Base-by-base conservation (phyloP, 2,888 invertebrate genomes). In the Papilio protenor region DNA sequence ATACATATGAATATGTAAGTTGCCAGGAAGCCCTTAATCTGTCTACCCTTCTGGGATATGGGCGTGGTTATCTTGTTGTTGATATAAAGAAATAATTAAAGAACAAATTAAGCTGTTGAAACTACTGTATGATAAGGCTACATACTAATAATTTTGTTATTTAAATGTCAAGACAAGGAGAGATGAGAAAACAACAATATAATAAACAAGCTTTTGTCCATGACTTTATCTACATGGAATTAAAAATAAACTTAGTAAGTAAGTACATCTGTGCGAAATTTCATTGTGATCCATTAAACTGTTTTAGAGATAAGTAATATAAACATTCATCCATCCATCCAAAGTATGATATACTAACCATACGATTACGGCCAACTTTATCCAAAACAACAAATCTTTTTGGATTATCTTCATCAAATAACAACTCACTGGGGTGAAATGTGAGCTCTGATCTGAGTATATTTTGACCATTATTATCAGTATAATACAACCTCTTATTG, bases 341-440 rank as follows among this genome's bases (percentile, higher is more conserved):
- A 8, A 40, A 40, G 1, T 8, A 40, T 40, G 6, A 40, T 52
- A 76, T 79, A 83, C 85, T 82, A 72, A 85, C 85, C 79, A 95
- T 95, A 87, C 96, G 95, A 80, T 95, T 92, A 6, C 95, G 88
- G 85, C 96, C 96, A 47, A 96, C 94, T 92, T 97, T 97, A 86
- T 98, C 98, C 89, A 97, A 93, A 71, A 96, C 96, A 69, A 98
- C 94, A 85, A 97, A 96, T 81, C 96, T 95, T 71, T 95, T 95
- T 0, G 96, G 96, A 81, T 97, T 95, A 75, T 95, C 95, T 77
- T 97, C 97, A 86, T 97, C 97, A 87, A 98, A 97, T 0, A 96
- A 95, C 79, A 98, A 94, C 84, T 97, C 97, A 80, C 96, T 97
- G 0, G 98, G 98, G 73, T 96, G 96, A 91, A 98, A 98, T 57